phyloP scores from a whole-genome alignment of 2,113 vertebrate genomes.

The Malaclemys terrapin region DNA sequence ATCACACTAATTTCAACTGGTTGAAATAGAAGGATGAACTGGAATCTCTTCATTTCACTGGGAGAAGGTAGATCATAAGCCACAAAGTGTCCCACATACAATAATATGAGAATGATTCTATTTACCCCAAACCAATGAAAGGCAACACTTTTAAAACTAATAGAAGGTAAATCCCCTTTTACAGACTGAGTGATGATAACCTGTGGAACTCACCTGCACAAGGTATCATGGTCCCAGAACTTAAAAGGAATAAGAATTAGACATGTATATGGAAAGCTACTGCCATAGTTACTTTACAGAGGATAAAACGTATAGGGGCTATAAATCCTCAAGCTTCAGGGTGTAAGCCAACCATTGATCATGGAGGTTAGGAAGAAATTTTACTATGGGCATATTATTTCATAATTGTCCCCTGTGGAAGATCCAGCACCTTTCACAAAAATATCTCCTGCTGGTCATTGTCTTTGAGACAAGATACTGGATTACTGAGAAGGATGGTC shows the following conservation, averaged over 20 bases:
- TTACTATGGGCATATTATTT: background rate
- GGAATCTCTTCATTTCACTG: background rate
- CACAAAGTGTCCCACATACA: background rate
- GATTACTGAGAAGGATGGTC: background rate
- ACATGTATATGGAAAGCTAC: background rate
- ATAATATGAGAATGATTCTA: background rate
- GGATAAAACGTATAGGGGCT: background rate
- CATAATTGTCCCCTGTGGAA: background rate
- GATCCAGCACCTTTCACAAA: background rate
- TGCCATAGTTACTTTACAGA: background rate
- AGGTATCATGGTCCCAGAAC: background rate
- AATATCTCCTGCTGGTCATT: background rate
- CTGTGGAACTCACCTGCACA: background rate
- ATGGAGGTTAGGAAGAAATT: background rate
- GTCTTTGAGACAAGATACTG: background rate
- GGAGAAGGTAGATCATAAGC: accelerated
- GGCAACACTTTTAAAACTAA: background rate
- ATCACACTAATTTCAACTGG: background rate
- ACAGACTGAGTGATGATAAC: background rate
- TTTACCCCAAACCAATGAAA: background rate
- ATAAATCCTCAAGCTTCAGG: background rate
- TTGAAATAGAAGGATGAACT: background rate
- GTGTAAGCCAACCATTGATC: background rate
- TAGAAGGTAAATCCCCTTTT: background rate
- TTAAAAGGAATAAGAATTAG: background rate